Evolutionary conservation across 1,140 invertebrate genomes (phyloP), one percentile per base, ranked within the genome.

Genomic region (Drosophila suzukii): DNA sequence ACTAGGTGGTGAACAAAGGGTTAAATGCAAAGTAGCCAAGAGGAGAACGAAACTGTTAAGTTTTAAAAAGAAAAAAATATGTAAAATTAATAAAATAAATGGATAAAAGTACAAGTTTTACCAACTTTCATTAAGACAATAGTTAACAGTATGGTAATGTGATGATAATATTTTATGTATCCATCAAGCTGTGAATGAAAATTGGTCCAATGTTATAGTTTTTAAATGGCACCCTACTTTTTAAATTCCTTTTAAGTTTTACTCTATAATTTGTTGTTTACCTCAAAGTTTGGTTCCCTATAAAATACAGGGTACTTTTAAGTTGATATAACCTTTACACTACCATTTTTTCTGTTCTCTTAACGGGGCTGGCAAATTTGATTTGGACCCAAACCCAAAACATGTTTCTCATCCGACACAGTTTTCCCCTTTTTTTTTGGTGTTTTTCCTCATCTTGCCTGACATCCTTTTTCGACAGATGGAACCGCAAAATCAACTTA

Each of bases 401-500:
- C 46, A 72, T 71, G 53, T 71, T 71, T 71, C 53, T 38, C 38
- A 58, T 57, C 56, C 53, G 53, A 27, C 46, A 38, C 68, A 46
- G 44, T 13, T 15, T 41, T 13, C 13, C 17, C 34, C 70, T 43
- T 49, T n/a, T 47, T 13, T 27, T 27, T 30, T 49, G 13, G 15
- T 44, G 17, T 11, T 20, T 20, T 44, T 20, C 27, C 27, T 44
- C n/a, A 7, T 43, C 46, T 41, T 6, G 36, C 12, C 13, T n/a
- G 6, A 0, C 6, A 47, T 57, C 34, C 51, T 49, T 68, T 71
- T 68, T 51, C n/a, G 41, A 39, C 50, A 68, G 67, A 71, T 68
- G 43, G 41, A 71, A 68, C 50, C 50, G 10, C 50, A 71, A 27
- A 70, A 70, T 70, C 17, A 56, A 70, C 63, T 56, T 70, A 39